Evolutionary conservation across 2,888 invertebrate genomes (phyloP).

Genomic region (Drosophila kanekoi): DNA sequence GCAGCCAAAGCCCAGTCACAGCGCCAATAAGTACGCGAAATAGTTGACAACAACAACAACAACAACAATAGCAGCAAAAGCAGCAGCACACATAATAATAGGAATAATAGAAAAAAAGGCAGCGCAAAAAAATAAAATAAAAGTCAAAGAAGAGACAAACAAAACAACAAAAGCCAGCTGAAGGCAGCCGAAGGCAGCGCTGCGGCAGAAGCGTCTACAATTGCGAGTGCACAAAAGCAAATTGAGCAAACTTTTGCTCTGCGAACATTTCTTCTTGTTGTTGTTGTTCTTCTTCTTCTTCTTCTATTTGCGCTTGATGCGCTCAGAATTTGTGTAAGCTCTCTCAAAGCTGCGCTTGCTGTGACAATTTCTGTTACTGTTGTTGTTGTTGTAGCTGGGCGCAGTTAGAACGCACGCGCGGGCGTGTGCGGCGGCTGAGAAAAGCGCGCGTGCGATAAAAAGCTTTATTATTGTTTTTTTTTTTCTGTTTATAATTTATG

Average conservation of each 20-base stretch:
- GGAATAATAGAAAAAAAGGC: conserved; percentile 61
- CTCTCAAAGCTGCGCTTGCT: conserved; percentile 53
- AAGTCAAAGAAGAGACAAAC: conserved; percentile 13
- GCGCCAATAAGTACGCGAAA: conserved; percentile 64
- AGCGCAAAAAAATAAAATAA: conserved; percentile 33
- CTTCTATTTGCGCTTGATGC: conserved; percentile 25
- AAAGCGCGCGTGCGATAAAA: conserved; percentile 64
- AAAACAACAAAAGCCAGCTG: conserved; percentile 43
- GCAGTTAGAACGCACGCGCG: conserved; percentile 28
- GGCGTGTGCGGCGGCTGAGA: conserved; percentile 17
- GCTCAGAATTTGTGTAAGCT: conserved; percentile 36
- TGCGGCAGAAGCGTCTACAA: conserved; percentile 33
- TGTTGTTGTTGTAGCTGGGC: conserved; percentile 17
- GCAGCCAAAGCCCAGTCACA: conserved; percentile 48
- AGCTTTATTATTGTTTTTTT: conserved; percentile 42
- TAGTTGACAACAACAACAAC: conserved; percentile 69
- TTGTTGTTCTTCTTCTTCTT: conserved; percentile 4
- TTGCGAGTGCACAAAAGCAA: conserved; percentile 35
- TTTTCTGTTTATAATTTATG: background rate
- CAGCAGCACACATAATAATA: conserved; percentile 59
- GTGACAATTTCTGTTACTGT: conserved; percentile 4
- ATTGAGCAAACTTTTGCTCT: conserved; percentile 12
- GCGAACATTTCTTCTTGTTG: background rate
- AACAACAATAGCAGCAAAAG: conserved; percentile 35
- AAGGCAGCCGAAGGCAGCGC: conserved; percentile 21